These are phyloP conservation scores for Rhipidura dahli DNA, from an alignment of 2,113 vertebrate species.

Conservation along the genomic window DNA sequence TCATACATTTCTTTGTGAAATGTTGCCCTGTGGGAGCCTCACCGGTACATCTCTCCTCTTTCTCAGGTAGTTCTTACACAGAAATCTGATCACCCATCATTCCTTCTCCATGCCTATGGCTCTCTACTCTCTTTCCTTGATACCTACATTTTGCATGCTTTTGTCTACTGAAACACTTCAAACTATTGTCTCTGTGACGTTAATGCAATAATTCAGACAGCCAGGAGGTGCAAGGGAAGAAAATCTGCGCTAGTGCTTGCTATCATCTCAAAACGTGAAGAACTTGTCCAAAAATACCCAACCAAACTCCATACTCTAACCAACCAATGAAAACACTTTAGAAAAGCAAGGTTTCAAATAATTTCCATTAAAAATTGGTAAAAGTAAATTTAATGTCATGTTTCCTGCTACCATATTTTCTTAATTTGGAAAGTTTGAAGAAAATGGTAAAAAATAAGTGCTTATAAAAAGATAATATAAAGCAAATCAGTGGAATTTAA, in stretches of 20 bases:
- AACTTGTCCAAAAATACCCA: not conserved
- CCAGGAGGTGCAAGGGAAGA: not conserved
- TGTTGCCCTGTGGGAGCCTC: not conserved
- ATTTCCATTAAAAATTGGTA: not conserved
- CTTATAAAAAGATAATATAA: accelerated
- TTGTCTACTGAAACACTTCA: not conserved
- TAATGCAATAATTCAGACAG: not conserved
- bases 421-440: not conserved
- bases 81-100: not conserved
- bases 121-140: not conserved
- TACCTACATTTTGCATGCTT: not conserved
- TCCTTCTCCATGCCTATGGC: not conserved
- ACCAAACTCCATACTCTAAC: not conserved
- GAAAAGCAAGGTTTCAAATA: not conserved
- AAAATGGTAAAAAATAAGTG: not conserved
- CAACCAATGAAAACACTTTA: not conserved
- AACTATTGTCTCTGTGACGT: not conserved
- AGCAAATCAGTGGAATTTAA: not conserved
- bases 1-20: not conserved
- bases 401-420: not conserved
- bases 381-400: not conserved
- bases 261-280: not conserved
- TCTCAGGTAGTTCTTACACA: not conserved
- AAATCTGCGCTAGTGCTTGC: not conserved
- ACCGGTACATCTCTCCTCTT: not conserved